Evolutionary conservation across 2,888 invertebrate species (phyloP).

Genomic region (Drosophila meridionalis): DNA sequence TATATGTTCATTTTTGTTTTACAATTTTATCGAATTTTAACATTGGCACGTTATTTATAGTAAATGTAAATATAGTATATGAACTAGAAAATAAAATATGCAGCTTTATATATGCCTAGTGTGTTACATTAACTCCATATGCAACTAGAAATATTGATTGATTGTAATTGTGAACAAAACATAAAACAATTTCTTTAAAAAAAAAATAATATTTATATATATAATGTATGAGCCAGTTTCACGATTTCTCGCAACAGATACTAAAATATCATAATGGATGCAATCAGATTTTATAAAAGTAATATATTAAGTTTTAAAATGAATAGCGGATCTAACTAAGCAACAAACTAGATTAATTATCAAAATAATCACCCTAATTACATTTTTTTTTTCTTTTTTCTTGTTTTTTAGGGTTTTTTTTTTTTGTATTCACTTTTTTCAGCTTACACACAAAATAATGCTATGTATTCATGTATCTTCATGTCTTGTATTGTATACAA

Average conservation of each 20-base stretch:
- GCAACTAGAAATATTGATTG: slow-evolving; percentile 42
- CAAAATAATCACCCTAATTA: slow-evolving; percentile 42
- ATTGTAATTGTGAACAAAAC: slow-evolving; percentile 28
- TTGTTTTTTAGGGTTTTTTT: slow-evolving; percentile 12
- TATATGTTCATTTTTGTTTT: slow-evolving; percentile 31
- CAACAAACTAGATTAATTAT: slow-evolving; percentile 65
- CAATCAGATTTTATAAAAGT: slow-evolving; percentile 18
- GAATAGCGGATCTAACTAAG: slow-evolving; percentile 35
- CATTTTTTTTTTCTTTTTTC: background rate
- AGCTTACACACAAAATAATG: slow-evolving; percentile 48
- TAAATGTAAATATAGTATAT: slow-evolving; percentile 32
- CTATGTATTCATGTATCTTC: slow-evolving; percentile 42
- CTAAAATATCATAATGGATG: slow-evolving; percentile 46
- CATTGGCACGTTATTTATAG: slow-evolving; percentile 76
- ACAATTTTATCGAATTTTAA: slow-evolving; percentile 46
- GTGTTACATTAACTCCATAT: slow-evolving; percentile 26
- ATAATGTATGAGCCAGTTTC: slow-evolving; percentile 14
- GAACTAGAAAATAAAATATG: slow-evolving; percentile 63
- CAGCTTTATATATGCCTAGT: slow-evolving; percentile 40
- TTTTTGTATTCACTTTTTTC: slow-evolving; percentile 36
- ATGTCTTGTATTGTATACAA: slow-evolving; percentile 64
- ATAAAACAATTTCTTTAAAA: slow-evolving; percentile 29
- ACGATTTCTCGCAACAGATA: slow-evolving; percentile 24
- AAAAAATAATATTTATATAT: slow-evolving; percentile 25
- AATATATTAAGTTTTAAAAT: slow-evolving; percentile 8